Evolutionary conservation across 2,797 vertebrate genomes (phyloP), one percentile per base, ranked within the genome.

Genomic region (Anableps anableps): DNA sequence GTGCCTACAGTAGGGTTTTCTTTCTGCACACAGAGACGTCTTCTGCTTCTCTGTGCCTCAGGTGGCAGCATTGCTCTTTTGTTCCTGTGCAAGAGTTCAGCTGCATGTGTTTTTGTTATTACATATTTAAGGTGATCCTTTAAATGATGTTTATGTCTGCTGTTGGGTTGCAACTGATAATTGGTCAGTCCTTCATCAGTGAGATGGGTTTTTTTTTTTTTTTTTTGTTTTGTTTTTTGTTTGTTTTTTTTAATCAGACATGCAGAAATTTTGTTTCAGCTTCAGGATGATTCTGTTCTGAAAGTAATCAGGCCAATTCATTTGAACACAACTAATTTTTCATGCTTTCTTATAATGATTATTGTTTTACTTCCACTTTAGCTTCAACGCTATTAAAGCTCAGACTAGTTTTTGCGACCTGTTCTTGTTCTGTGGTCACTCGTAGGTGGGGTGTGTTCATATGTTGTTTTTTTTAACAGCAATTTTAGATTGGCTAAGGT

Each of bases 51-150:
- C 70, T 55, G 50, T 0, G 29, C 83, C 80, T 87, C 79, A 75
- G 84, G 80, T 77, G 88, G 91, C 86, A 90, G 86, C 79, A 71
- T 79, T 84, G 85, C 77, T 84, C 77, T 47, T 80, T 81, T 19
- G 58, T 50, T 6, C 29, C 38, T 68, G 16, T 41, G 2, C 70
- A 29, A 10, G 34, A 36, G 1, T 31, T 3, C 23, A 0, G 13
- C 48, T 64, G 11, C 1, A 29, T 50, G 29, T 31, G 3, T 14
- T 6, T 41, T 9, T 58, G 13, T 45, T 29, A 47, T 29, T 41
- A 31, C 68, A 48, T 50, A 47, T 0, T 34, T n/a, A 14, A 71
- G 64, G n/a, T 9, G n/a, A 53, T 10, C 55, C 26, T 31, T 51
- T 64, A 45, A 48, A 55, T 5, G 3, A 53, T 51, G n/a, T 19